Base-by-base conservation (phyloP, 2,797 vertebrate species). In the Lagocephalus sceleratus region DNA sequence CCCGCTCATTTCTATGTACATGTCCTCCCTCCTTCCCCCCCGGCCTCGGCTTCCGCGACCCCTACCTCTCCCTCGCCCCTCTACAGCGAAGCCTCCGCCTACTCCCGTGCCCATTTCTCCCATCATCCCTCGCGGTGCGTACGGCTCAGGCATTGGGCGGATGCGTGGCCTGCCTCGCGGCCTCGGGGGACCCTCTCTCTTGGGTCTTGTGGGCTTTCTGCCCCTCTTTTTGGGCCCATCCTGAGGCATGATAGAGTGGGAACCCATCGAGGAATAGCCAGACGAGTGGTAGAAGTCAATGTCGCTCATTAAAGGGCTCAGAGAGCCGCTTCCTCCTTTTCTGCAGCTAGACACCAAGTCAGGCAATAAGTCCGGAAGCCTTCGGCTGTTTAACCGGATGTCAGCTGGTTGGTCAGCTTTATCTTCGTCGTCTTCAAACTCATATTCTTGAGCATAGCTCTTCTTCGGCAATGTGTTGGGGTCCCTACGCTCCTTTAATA, bases 311-410 rank as follows among this genome's bases (percentile, higher is more conserved):
- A 96, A 75, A 1, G 95, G 94, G 23, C 93, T 95, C 47, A 96
- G 86, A 20, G 89, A 90, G 3, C 89, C 88, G 20, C 86, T 76
- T 29, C 86, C 87, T 17, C 88, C 85, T 48, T 92, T 92, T 49
- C 95, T 92, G 78, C 95, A 96, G 75, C 95, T 97, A 43, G 95
- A 98, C 49, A 98, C 95, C 57, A 98, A 86, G 81, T 98, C 95
- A 0, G 95, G 95, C 16, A 96, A 86, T 1, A 94, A 79, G 66
- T 92, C 91, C 0, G 91, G 90, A 26, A 92, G 89, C 49, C 95
- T 91, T 15, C 95, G 90, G 41, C 93, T 95, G 78, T 98, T 98
- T 60, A 97, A 84, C 19, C 95, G 88, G 64, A 98, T 98, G 65
- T 97, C 94, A 0, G 95, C 95, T 0, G 94, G 95, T 43, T 93